Evolutionary conservation across 53 echinoderm and acorn worm genomes (phyloP).

Genomic region (Echinometra lucunter): DNA sequence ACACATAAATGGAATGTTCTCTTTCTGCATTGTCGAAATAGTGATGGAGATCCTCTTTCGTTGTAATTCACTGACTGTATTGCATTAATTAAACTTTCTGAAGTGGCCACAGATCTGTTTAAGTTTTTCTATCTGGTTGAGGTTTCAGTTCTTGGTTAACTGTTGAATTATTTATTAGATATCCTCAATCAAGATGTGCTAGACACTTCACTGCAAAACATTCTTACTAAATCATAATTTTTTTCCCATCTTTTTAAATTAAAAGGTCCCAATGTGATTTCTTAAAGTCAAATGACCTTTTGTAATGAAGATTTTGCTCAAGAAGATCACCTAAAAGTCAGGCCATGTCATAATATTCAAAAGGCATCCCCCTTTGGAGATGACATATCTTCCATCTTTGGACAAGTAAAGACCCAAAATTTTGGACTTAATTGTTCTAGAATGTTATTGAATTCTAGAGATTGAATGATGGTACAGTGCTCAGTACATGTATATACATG

Average conservation of each 20-base stretch:
- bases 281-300: not conserved
- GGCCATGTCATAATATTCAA: not conserved
- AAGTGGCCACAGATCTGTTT: not conserved
- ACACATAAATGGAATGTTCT: not conserved
- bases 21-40: not conserved
- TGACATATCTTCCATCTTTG: not conserved
- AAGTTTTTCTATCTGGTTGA: not conserved
- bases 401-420: not conserved
- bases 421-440: not conserved
- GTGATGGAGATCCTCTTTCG: not conserved
- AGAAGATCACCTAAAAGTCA: not conserved
- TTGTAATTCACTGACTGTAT: not conserved
- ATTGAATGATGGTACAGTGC: not conserved
- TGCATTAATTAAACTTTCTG: too few species aligned
- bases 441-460: not conserved
- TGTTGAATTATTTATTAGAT: conserved; percentile 43
- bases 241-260: not conserved
- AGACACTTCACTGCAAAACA: not conserved
- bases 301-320: too few species aligned
- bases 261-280: too few species aligned
- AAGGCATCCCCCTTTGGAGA: not conserved
- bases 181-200: not conserved
- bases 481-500: not conserved
- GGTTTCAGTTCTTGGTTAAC: not conserved
- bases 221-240: not conserved